phyloP scores from a whole-genome alignment of 2,797 vertebrate genomes.

The Thunnus albacares region DNA sequence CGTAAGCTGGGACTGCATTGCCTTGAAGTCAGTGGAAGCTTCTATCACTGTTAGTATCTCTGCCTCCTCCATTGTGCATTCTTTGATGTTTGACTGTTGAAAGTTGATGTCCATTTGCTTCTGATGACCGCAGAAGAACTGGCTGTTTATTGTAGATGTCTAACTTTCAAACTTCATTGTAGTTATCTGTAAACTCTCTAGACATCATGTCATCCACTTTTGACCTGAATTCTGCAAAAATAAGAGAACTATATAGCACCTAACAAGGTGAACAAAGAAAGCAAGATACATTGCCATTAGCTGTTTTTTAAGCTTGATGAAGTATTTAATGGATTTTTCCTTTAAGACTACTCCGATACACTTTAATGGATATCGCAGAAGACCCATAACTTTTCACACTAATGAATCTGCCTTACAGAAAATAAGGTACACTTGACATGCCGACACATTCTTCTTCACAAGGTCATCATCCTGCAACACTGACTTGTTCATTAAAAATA shows the following conservation, averaged over 20 bases:
- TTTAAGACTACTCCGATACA: constrained; percentile 29
- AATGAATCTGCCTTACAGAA: constrained; percentile 58
- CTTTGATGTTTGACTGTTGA: neutral
- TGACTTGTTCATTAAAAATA: constrained; percentile 65
- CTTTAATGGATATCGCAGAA: constrained; percentile 42
- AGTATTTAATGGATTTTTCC: constrained; percentile 40
- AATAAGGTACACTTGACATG: constrained; percentile 53
- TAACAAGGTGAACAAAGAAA: constrained; percentile 18
- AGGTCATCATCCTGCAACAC: constrained; percentile 66
- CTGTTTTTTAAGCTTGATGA: constrained; percentile 32
- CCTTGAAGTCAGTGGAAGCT: neutral
- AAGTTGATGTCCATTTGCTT: neutral
- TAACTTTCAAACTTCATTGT: neutral
- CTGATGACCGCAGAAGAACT: neutral
- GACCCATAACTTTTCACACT: constrained; percentile 45
- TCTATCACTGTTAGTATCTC: neutral
- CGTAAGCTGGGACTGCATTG: neutral
- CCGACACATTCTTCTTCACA: constrained; percentile 64
- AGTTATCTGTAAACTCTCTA: neutral
- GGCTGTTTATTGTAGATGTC: neutral
- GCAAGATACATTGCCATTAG: constrained; percentile 13
- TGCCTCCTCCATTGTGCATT: neutral
- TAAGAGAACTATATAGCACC: neutral
- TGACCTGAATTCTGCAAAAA: neutral
- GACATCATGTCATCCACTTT: neutral